These are phyloP conservation scores for Aurelia sp. DNA, from an alignment of 30 jellyfish, hydroid and myxozoan genomes.

Conservation along the genomic window DNA sequence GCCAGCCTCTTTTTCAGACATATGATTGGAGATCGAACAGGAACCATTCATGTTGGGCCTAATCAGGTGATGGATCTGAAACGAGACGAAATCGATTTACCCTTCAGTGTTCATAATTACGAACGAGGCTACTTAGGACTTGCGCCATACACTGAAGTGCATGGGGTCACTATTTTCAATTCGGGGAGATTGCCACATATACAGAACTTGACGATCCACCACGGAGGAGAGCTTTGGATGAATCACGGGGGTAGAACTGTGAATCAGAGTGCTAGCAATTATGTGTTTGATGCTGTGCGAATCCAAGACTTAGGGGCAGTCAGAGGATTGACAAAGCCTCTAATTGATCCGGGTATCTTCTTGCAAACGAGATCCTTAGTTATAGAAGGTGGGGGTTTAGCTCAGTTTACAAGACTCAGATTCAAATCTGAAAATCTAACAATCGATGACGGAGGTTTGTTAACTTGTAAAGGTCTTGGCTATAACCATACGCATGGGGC, in stretches of 20 bases:
- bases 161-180: slow-evolving; percentile 68
- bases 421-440: slow-evolving; percentile 59
- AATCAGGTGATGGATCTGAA: slow-evolving; percentile 62
- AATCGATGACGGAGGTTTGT: slow-evolving; percentile 70
- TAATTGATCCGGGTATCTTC: slow-evolving; percentile 26
- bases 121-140: slow-evolving; percentile 73
- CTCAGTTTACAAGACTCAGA: slow-evolving; percentile 48
- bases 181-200: slow-evolving; percentile 65
- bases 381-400: slow-evolving; percentile 69
- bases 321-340: slow-evolving; percentile 60
- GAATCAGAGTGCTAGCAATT: slow-evolving; percentile 32
- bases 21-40: slow-evolving; percentile 78
- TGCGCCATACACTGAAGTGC: slow-evolving; percentile 75
- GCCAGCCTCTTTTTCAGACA: slow-evolving; percentile 67
- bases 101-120: slow-evolving; percentile 73
- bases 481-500: slow-evolving; percentile 59
- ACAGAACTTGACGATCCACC: slow-evolving; percentile 65
- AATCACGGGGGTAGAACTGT: slow-evolving; percentile 73
- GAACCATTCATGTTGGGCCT: slow-evolving; percentile 75
- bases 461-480: slow-evolving; percentile 65
- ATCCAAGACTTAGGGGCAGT: slow-evolving; percentile 60
- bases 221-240: slow-evolving; percentile 79
- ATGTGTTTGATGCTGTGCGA: slow-evolving; percentile 64
- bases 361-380: slow-evolving; percentile 45
- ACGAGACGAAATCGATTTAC: slow-evolving; percentile 62